These are phyloP conservation scores for Botia almorhae DNA, from an alignment of 2,797 vertebrate species.

Conservation along the genomic window DNA sequence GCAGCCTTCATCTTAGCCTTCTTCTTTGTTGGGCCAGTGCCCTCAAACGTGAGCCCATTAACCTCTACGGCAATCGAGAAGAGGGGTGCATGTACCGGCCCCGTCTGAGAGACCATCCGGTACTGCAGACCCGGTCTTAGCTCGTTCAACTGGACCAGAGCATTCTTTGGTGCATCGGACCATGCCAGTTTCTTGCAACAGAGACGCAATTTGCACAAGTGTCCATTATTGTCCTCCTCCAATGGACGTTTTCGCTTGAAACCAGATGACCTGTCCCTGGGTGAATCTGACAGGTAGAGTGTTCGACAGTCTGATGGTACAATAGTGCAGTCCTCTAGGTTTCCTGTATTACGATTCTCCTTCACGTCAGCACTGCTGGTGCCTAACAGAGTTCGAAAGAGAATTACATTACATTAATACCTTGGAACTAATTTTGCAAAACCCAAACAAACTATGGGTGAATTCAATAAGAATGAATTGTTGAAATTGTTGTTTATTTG, in stretches of 20 bases:
- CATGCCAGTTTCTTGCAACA: conserved; percentile 92
- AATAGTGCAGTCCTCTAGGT: conserved; percentile 85
- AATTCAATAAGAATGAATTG: too few relatives aligned
- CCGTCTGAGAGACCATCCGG: conserved; percentile 92
- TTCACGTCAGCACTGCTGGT: conserved; percentile 97
- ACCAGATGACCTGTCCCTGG: conserved; percentile 69
- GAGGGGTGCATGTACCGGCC: conserved; percentile 92
- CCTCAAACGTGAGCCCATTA: conserved; percentile 94
- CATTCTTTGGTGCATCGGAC: conserved; percentile 94
- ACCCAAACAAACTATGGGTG: not conserved
- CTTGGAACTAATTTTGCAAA: not conserved
- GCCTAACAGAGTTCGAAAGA: conserved; percentile 75
- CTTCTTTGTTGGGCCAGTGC: conserved; percentile 96
- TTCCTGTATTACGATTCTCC: conserved; percentile 92
- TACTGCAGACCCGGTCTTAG: conserved; percentile 95
- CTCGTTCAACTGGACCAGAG: conserved; percentile 96
- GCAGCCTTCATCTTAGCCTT: conserved; percentile 98
- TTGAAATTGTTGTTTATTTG: too few relatives aligned
- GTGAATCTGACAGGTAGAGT: conserved; percentile 71
- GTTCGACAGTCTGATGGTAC: conserved; percentile 76
- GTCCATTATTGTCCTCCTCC: conserved; percentile 91
- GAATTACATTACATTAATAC: not conserved
- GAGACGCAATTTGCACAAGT: conserved; percentile 88
- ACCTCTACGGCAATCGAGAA: conserved; percentile 97
- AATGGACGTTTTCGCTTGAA: conserved; percentile 92